A percentile compares a stretch with the other conserved stretches of the same genome.
Conservation (phyloP, 2,888 invertebrate genomes). For the Leptopilina drosophilae region DNA sequence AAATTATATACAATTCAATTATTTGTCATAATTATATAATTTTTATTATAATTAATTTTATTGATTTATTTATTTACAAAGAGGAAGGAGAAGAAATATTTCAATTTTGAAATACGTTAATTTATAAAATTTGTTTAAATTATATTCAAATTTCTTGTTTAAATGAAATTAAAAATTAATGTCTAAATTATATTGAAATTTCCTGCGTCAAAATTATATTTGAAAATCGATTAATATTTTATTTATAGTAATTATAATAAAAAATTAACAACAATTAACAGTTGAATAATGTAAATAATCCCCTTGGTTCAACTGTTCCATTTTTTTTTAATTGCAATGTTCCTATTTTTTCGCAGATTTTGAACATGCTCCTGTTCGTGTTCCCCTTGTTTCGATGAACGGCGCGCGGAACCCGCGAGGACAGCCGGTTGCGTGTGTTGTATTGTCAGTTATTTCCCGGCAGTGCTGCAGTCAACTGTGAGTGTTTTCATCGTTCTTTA, state of each 20-base stretch:
- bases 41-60: too few relatives aligned
- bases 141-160: too few relatives aligned
- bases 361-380: conserved; percentile 32
- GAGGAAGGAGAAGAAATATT: too few relatives aligned
- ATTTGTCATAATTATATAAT: too few relatives aligned
- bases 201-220: too few relatives aligned
- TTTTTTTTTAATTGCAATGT: conserved; percentile 18
- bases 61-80: too few relatives aligned
- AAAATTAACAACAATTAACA: not conserved
- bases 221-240: too few relatives aligned
- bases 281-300: not conserved
- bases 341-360: conserved; percentile 24
- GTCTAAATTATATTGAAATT: too few relatives aligned
- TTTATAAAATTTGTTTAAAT: too few relatives aligned
- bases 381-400: conserved; percentile 30
- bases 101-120: too few relatives aligned
- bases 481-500: conserved; percentile 28
- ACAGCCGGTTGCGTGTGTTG: conserved; percentile 36
- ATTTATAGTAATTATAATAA: not conserved
- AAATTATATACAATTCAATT: too few relatives aligned
- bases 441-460: conserved; percentile 40
- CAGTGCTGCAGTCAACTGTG: conserved; percentile 26
- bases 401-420: conserved; percentile 26
- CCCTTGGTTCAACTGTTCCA: not conserved
- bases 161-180: too few relatives aligned